Conservation (phyloP, 2,113 vertebrate species). For the Acrocephalus arundinaceus region DNA sequence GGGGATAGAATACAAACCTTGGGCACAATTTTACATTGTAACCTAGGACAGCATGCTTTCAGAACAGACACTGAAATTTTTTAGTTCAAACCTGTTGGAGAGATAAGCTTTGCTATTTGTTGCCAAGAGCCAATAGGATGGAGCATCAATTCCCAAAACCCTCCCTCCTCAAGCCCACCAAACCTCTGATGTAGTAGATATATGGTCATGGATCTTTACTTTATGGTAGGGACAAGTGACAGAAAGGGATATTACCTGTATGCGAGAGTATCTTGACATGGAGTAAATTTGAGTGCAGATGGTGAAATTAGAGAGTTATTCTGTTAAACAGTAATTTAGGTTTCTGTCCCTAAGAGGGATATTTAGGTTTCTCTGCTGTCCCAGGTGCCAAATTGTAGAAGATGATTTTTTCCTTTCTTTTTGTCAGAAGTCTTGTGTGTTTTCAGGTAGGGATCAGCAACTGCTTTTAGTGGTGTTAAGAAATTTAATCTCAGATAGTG, state of each 20-base stretch:
- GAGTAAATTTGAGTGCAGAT: not conserved
- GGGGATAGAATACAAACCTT: too few species aligned
- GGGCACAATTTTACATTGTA: too few species aligned
- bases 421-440: not conserved
- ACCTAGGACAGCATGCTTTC: not conserved
- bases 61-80: not conserved
- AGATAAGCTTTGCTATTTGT: not conserved
- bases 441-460: not conserved
- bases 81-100: not conserved
- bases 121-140: not conserved
- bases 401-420: not conserved
- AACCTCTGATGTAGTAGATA: not conserved
- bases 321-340: not conserved
- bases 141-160: not conserved
- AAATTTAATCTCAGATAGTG: not conserved
- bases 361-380: not conserved
- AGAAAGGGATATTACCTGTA: not conserved
- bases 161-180: not conserved
- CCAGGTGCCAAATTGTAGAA: not conserved
- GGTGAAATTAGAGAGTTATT: not conserved
- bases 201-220: not conserved
- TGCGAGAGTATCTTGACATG: not conserved
- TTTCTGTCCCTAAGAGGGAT: not conserved
- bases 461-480: not conserved
- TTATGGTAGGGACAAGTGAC: not conserved